A percentile compares a stretch with the other conserved stretches of the same genome.
phyloP scores from a whole-genome alignment of 2,113 vertebrate genomes.

The Brienomyrus longianalis region DNA sequence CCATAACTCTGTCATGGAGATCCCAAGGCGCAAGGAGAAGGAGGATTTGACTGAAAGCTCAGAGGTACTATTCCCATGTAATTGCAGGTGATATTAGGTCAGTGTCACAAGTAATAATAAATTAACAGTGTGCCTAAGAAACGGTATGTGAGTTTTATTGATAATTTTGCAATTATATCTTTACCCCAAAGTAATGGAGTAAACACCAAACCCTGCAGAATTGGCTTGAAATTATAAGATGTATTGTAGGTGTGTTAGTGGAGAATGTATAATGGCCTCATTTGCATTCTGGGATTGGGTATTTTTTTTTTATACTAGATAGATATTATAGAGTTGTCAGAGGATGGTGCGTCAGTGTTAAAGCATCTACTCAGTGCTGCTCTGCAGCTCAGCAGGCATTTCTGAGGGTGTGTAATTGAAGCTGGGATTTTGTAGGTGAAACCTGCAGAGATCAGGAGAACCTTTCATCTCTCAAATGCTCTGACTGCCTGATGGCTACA shows the following conservation, averaged over 20 bases:
- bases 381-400: background rate
- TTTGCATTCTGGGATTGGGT: background rate
- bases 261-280: background rate
- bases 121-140: background rate
- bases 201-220: background rate
- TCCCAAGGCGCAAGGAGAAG: conserved; percentile 62
- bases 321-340: too few relatives aligned
- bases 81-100: background rate
- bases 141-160: background rate
- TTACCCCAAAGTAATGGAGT: background rate
- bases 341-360: background rate
- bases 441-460: conserved; percentile 25
- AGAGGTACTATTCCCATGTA: conserved; percentile 54
- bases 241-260: background rate
- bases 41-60: conserved; percentile 63
- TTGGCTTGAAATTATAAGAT: background rate
- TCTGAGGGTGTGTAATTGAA: conserved; percentile 26
- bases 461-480: conserved; percentile 26
- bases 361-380: background rate
- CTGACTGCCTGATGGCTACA: background rate
- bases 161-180: background rate
- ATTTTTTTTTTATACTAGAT: background rate
- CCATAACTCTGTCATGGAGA: conserved; percentile 59
- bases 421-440: conserved; percentile 14
- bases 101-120: background rate